Evolutionary conservation across 2,888 invertebrate species (phyloP).

Genomic region (Caradrina kadenii): DNA sequence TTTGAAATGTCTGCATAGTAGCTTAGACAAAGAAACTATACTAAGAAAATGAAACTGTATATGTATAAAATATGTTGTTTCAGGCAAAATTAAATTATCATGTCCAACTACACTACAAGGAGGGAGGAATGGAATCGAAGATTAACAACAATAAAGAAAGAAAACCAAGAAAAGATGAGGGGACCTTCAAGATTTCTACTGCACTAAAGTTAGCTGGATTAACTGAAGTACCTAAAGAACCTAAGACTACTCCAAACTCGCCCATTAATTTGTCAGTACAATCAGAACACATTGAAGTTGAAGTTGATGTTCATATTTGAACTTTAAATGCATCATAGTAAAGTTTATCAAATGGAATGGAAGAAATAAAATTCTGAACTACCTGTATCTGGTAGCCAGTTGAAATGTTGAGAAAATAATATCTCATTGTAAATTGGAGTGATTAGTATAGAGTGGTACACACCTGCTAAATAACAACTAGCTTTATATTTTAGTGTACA

Average conservation of each 20-base stretch:
- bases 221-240: constrained; percentile 52
- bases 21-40: too few relatives aligned
- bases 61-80: constrained; percentile 40
- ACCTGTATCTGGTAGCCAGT: not conserved
- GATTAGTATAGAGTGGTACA: not conserved
- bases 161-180: constrained; percentile 80
- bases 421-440: not conserved
- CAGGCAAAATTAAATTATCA: constrained; percentile 80
- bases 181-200: constrained; percentile 74
- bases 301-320: constrained; percentile 60
- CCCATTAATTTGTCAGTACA: constrained; percentile 54
- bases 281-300: constrained; percentile 61
- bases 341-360: constrained; percentile 5
- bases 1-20: not conserved
- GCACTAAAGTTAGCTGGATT: constrained; percentile 81
- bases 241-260: constrained; percentile 20
- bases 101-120: constrained; percentile 69
- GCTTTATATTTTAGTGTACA: constrained; percentile 10
- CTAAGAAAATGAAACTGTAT: not conserved
- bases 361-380: not conserved
- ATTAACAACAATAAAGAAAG: constrained; percentile 72
- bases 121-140: constrained; percentile 36
- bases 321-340: not conserved
- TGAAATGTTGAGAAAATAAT: not conserved
- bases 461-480: not conserved